Base-by-base conservation (phyloP, 2,888 invertebrate species). In the Bhutanitis thaidina region DNA sequence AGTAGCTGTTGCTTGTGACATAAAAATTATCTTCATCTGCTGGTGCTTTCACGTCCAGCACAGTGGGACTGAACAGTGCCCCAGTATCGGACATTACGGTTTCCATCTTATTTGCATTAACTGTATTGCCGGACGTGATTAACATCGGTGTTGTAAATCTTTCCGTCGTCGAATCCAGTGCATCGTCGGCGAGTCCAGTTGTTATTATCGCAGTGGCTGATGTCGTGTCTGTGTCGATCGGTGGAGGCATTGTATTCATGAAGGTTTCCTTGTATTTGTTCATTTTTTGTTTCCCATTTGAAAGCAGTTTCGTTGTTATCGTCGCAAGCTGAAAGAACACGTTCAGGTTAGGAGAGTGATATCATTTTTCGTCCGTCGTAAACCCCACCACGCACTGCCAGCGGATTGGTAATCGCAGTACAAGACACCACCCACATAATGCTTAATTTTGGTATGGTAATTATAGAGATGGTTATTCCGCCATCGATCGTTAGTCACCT, bases 1-100 rank as follows among this genome's bases (percentile, higher is more conserved):
- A 51, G 30, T 51, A 51, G 20, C 35, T 49, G 13, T 32, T 41
- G 8, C 34, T 34, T 1, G 51, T 51, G 10, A 51, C 27, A 13
- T 46, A 51, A 12, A 45, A 41, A 1, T 27, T 50, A 7, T 46
- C 40, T 16, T 41, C 51, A 37, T 51, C 40, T 2, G 25, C 8
- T 10, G 40, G 14, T 13, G 20, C 36, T 8, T 14, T 37, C 1
- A 30, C 20, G 7, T 50, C 44, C 0, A 32, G 10, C 7, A 32
- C 20, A 10, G 10, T 13, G 3, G 39, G 14, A 12, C 32, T 32
- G n/a, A 32, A 14, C 7, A 15, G 0, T 7, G 4, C 15, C 1
- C 13, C 27, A 13, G 9, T 27, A 27, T 36, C 27, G 5, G 36
- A 13, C 1, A 36, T n/a, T 10, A 36, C 1, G 1, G 27, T n/a